Evolutionary conservation across 1,140 invertebrate genomes (phyloP).

Genomic region (Hycleus phaleratus): DNA sequence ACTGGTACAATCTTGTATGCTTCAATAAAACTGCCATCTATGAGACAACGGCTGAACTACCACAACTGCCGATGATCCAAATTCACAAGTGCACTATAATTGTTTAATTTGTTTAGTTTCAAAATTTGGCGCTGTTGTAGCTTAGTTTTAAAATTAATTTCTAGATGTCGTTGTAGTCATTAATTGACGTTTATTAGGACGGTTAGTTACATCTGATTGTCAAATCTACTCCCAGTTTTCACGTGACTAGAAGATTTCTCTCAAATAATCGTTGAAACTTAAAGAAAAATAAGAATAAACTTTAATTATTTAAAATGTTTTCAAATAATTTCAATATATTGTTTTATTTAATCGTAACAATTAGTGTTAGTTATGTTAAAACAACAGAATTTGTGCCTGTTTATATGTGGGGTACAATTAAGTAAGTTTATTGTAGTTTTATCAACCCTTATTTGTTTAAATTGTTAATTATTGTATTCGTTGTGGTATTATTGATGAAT

Average conservation of each 20-base stretch:
- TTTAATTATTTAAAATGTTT: slow-evolving; percentile 2
- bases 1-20: too few species aligned
- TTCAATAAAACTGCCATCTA: too few species aligned
- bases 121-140: too few species aligned
- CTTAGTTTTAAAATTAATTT: too few species aligned
- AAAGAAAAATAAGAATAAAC: slow-evolving; percentile 2
- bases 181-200: neutral
- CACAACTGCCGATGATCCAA: too few species aligned
- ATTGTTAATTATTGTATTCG: neutral
- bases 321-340: neutral
- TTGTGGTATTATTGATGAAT: neutral
- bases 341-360: slow-evolving; percentile 4
- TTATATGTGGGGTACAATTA: slow-evolving; percentile 36
- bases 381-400: slow-evolving; percentile 36
- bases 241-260: slow-evolving; percentile 21
- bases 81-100: too few species aligned
- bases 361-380: slow-evolving; percentile 7
- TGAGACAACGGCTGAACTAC: too few species aligned
- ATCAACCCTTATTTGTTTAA: too few species aligned
- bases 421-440: slow-evolving; percentile 29
- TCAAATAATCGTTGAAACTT: neutral
- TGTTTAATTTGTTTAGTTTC: too few species aligned
- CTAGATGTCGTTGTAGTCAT: neutral
- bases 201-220: slow-evolving; percentile 28
- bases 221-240: slow-evolving; percentile 27